Conservation (phyloP, 2,797 vertebrate genomes). For the Clarias pachynema region DNA sequence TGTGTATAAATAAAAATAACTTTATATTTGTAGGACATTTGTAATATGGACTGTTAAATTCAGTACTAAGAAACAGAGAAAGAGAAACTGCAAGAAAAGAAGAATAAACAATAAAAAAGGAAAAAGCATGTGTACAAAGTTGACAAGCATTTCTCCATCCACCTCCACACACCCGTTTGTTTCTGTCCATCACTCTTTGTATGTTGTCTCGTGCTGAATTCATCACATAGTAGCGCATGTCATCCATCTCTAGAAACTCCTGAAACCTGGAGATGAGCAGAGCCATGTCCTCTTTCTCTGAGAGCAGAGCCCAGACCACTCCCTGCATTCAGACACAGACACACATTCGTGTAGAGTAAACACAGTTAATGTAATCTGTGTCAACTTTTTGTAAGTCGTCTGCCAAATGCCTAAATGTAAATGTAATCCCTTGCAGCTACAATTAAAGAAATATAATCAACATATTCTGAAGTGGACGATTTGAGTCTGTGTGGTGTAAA, state of each 20-base stretch:
- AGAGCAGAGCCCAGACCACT: slow-evolving; percentile 79
- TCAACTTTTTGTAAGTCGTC: too few relatives aligned
- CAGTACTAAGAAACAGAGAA: background rate
- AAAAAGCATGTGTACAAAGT: background rate
- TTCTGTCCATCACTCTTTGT: slow-evolving; percentile 73
- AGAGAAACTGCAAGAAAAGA: background rate
- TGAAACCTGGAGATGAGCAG: slow-evolving; percentile 88
- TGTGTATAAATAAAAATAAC: background rate
- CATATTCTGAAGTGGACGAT: background rate
- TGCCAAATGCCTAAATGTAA: too few relatives aligned
- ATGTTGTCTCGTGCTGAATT: slow-evolving; percentile 70
- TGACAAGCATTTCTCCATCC: too few relatives aligned
- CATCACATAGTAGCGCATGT: slow-evolving; percentile 88
- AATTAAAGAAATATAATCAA: background rate
- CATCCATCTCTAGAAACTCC: slow-evolving; percentile 85
- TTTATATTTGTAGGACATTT: background rate
- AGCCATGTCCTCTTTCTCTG: slow-evolving; percentile 71
- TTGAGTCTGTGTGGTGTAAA: background rate
- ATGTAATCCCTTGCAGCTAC: background rate
- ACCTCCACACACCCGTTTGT: slow-evolving; percentile 75
- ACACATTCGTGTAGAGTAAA: background rate
- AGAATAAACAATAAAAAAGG: background rate
- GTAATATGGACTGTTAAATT: background rate
- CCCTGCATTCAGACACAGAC: slow-evolving; percentile 64
- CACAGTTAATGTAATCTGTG: background rate